Base-by-base conservation (phyloP, 2,888 invertebrate species). In the Dione juno region DNA sequence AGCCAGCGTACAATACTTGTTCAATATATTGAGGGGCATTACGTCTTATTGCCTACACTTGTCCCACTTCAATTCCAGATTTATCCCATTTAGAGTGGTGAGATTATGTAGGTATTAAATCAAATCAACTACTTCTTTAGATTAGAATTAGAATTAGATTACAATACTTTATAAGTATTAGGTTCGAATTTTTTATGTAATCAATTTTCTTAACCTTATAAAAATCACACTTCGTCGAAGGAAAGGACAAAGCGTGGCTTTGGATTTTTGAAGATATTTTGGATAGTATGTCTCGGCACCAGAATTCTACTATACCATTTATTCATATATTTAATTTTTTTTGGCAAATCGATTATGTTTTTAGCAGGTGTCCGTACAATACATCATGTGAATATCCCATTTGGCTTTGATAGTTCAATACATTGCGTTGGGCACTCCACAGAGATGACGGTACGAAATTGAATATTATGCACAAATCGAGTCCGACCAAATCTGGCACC, bases 401-500 rank as follows among this genome's bases (percentile, higher is more conserved):
- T 48, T 77, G 76, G 71, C 41, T 52, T 58, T 75, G 76, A 80
- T 79, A 78, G 74, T 77, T 76, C 82, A 83, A 84, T 84, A 83
- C 79, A 78, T 79, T 78, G 79, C 79, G 78, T 80, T 79, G 79
- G 80, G 78, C 77, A 79, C 81, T 80, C 76, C 79, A 82, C 81
- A 79, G 16, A 64, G 53, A 54, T 84, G 87, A 85, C 86, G 76
- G 84, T 82, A 79, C 79, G 79, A 86, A 88, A 88, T 88, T 86
- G 88, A 87, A 88, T 88, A 88, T 88, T 88, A 87, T 87, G 82
- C 84, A 84, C 82, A 85, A 88, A 88, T 87, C 85, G 87, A 84
- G 87, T 84, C 80, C 77, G 76, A 77, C 79, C 74, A 76, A 76
- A 77, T 75, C 64, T 76, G 79, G 81, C 81, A 84, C 84, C 86